Evolutionary conservation across 1,140 invertebrate genomes (phyloP).

Genomic region (Cydia pomonella): DNA sequence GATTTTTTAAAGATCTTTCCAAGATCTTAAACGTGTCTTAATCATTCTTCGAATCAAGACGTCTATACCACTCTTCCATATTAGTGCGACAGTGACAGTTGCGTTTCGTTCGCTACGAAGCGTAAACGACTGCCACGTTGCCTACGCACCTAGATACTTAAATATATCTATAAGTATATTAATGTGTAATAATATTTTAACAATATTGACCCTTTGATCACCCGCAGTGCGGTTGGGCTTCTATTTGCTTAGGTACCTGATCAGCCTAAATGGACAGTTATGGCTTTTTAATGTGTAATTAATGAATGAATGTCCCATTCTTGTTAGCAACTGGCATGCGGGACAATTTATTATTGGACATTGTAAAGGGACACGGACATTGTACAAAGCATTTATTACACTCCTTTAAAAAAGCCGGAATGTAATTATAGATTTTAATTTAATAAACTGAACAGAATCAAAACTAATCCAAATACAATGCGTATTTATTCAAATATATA

Average conservation of each 20-base stretch:
- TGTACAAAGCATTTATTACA: neutral
- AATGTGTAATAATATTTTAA: neutral
- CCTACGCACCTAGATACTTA: no score
- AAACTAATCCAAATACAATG: neutral
- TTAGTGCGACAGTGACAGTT: no score
- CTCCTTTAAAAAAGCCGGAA: neutral
- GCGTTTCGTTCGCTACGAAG: no score
- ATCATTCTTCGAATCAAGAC: no score
- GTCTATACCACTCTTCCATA: no score
- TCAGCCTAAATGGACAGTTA: constrained; percentile 20
- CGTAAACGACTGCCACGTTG: no score
- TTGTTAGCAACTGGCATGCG: neutral
- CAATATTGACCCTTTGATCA: neutral
- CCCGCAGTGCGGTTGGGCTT: neutral
- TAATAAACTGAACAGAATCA: neutral
- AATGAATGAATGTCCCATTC: constrained; percentile 24
- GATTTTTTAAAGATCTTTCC: no score
- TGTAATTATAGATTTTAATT: neutral
- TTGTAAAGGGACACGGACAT: neutral
- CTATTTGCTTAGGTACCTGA: constrained; percentile 21
- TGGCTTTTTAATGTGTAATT: constrained; percentile 25
- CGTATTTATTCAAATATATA: no score
- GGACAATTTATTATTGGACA: constrained; percentile 25
- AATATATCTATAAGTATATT: neutral
- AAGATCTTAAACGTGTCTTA: no score